Evolutionary conservation across 1,140 invertebrate species (phyloP).

Genomic region (Heliconius hewitsoni): DNA sequence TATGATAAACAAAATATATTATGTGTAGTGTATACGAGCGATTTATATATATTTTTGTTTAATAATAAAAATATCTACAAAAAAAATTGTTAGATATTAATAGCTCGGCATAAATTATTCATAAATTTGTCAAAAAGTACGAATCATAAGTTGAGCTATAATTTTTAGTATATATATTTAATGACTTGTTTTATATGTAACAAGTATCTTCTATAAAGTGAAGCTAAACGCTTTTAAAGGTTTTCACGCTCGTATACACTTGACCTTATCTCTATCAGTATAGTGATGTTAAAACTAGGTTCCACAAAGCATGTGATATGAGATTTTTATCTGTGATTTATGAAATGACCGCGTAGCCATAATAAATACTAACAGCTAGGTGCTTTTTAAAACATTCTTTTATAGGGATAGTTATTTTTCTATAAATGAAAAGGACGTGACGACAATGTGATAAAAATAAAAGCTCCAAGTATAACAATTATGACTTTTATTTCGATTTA

Average conservation of each 20-base stretch:
- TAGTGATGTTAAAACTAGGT: conserved; percentile 28
- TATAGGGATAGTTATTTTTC: conserved; percentile 24
- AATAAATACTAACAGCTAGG: conserved; percentile 40
- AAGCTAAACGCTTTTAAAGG: not conserved
- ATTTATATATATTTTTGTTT: not conserved
- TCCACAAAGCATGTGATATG: conserved; percentile 36
- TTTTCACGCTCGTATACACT: conserved; percentile 13
- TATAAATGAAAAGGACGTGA: conserved; percentile 17
- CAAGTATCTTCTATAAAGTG: not conserved
- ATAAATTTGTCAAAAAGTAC: no score
- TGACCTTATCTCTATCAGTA: not conserved
- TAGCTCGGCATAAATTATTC: no score
- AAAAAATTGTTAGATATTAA: not conserved
- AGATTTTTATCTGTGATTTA: conserved; percentile 70
- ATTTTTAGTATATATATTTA: not conserved
- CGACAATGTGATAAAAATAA: conserved; percentile 36
- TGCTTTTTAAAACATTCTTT: conserved; percentile 46
- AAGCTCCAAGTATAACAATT: conserved; percentile 34
- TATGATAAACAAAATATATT: not conserved
- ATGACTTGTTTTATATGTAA: not conserved
- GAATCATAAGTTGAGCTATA: no score
- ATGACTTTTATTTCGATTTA: not conserved
- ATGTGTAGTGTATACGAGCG: conserved; percentile 10
- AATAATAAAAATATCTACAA: not conserved
- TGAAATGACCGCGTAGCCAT: conserved; percentile 43